Evolutionary conservation across 2,888 invertebrate species (phyloP), one percentile per base, ranked within the genome.

Genomic region (Phyllotreta cruciferae): DNA sequence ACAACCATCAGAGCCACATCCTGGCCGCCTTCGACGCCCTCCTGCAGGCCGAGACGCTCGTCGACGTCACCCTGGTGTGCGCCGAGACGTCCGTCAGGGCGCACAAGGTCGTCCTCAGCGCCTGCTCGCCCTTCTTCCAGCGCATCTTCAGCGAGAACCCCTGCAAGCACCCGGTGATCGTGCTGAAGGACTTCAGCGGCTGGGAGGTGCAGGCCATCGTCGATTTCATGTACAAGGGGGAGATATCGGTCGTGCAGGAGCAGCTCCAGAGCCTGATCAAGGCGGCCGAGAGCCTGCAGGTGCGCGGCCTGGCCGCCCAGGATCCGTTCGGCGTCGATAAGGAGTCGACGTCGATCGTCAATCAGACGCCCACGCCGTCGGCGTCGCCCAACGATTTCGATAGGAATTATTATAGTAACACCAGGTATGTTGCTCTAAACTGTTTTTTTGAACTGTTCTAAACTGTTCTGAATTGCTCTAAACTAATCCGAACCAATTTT

Each of bases 191-290:
- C 83, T 92, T 94, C 80, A 88, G 88, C 75, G 92, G 91, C 71
- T 92, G 93, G 88, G 94, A 94, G 76, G 90, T 96, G 67, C 92
- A 93, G 75, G 92, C 93, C 38, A 91, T 95, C 66, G 91, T 95
- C 66, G 93, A 94, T 82, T 96, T 95, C 78, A 95, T 95, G 94
- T 96, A 96, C 83, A 90, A 92, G 71, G 95, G 95, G 41, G 94
- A 95, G 83, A 93, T 95, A 73, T 92, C 92, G 71, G 93, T 95
- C 56, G 89, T 90, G 6, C 92, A 93, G 75, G 93, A 93, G 77
- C 91, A 93, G 68, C 84, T 95, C 34, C 88, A 91, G 61, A 90
- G 89, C 8, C 85, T 96, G 71, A 92, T 95, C 75, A 90, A 92
- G 74, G 94, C 94, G 1, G 95, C 94, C 0, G 94, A 94, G 77